These are phyloP conservation scores for Raja brachyura DNA, from an alignment of 2,113 vertebrate genomes.

Conservation along the genomic window DNA sequence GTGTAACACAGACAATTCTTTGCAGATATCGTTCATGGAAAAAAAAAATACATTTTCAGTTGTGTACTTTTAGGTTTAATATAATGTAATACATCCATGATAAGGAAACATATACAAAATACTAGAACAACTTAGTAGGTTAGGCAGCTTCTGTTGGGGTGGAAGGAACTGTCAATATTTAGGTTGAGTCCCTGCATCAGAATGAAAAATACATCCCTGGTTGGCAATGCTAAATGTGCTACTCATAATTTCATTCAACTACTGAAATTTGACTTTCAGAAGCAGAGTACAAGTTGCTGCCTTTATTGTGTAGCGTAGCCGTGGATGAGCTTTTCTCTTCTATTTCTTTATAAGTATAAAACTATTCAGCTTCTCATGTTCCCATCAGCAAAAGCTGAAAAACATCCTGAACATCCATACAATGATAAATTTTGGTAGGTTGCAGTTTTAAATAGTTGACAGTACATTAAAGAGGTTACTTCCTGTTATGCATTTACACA, in stretches of 20 bases:
- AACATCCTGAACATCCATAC: background rate
- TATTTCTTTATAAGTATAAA: background rate
- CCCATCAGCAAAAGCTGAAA: background rate
- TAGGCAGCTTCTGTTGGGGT: too few species aligned
- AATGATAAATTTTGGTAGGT: background rate
- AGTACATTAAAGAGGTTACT: background rate
- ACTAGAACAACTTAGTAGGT: too few species aligned
- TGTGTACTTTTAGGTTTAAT: background rate
- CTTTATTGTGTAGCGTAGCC: too few species aligned
- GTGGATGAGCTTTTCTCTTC: too few species aligned
- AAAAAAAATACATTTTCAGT: background rate
- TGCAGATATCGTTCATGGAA: background rate
- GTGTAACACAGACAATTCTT: background rate
- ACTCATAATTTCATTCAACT: too few species aligned
- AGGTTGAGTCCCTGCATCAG: too few species aligned
- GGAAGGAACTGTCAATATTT: too few species aligned
- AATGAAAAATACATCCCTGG: too few species aligned
- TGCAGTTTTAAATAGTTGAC: background rate
- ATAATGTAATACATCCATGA: background rate
- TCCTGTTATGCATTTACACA: conserved; percentile 1
- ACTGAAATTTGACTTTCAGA: too few species aligned
- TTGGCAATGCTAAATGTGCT: too few species aligned
- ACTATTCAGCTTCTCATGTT: background rate
- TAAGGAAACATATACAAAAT: too few species aligned
- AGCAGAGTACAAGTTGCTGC: too few species aligned